Evolutionary conservation across 64 coral and sea anemone species (phyloP).

Genomic region (Stichodactyla helianthus): DNA sequence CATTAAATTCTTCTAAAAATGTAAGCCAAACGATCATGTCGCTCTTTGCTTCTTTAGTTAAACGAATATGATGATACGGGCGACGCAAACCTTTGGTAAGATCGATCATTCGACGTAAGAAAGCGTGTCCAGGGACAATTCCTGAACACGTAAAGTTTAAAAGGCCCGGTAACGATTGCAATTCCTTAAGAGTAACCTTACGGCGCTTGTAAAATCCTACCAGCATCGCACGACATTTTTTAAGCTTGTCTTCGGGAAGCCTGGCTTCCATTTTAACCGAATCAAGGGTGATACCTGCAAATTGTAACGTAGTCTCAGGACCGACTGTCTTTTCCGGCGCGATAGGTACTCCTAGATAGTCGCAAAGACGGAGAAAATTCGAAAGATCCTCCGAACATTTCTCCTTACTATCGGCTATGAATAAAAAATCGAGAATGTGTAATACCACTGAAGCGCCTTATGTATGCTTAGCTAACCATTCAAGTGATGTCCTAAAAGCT

Average conservation of each 20-base stretch:
- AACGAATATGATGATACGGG: no score
- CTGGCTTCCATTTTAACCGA: not conserved
- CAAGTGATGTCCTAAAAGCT: conserved; percentile 12
- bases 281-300: conserved; percentile 18
- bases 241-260: conserved; percentile 16
- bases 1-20: no score
- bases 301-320: not conserved
- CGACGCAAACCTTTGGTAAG: no score
- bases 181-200: not conserved
- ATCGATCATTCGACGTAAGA: no score
- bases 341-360: not conserved
- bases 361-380: not conserved
- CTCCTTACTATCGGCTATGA: not conserved
- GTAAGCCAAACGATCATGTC: no score
- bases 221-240: not conserved
- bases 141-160: not conserved
- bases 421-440: conserved; percentile 17
- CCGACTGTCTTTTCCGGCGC: conserved; percentile 4
- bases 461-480: not conserved
- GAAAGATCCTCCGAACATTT: no score
- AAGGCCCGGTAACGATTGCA: conserved; percentile 7
- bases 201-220: not conserved
- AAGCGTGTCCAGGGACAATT: no score
- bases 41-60: no score
- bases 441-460: not conserved